phyloP scores from a whole-genome alignment of 2,888 invertebrate species.

The Anoncus sp. region DNA sequence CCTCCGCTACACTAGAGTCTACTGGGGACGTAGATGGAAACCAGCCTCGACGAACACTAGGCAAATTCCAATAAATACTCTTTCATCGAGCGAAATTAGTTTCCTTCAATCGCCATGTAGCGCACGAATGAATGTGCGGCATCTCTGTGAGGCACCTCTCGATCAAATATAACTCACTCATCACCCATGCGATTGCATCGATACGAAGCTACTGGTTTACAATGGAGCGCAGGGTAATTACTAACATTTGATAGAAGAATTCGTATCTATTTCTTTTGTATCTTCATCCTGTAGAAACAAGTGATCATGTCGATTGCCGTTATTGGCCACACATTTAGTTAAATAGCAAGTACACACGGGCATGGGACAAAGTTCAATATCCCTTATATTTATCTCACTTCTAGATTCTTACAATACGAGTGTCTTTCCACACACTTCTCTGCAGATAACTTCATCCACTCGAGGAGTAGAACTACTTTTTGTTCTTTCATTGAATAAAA shows the following conservation, averaged over 20 bases:
- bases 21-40: slow-evolving; percentile 5
- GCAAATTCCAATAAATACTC: slow-evolving; percentile 72
- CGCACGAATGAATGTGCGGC: not conserved
- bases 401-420: not conserved
- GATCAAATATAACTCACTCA: slow-evolving; percentile 21
- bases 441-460: not conserved
- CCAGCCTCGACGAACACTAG: slow-evolving; percentile 22
- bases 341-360: too few species aligned
- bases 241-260: not conserved
- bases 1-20: slow-evolving; percentile 1
- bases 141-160: slow-evolving; percentile 13
- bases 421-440: not conserved
- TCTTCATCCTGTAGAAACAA: too few species aligned
- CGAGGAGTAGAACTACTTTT: not conserved
- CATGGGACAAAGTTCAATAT: too few species aligned
- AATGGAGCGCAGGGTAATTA: not conserved
- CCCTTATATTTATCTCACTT: too few species aligned
- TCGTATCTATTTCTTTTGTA: not conserved
- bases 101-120: slow-evolving; percentile 38
- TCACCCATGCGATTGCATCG: not conserved
- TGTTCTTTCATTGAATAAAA: not conserved
- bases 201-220: not conserved
- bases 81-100: slow-evolving; percentile 69
- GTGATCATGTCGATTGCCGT: not conserved
- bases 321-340: not conserved